Evolutionary conservation across 2,797 vertebrate species (phyloP).

Genomic region (Onychomys leucogaster): DNA sequence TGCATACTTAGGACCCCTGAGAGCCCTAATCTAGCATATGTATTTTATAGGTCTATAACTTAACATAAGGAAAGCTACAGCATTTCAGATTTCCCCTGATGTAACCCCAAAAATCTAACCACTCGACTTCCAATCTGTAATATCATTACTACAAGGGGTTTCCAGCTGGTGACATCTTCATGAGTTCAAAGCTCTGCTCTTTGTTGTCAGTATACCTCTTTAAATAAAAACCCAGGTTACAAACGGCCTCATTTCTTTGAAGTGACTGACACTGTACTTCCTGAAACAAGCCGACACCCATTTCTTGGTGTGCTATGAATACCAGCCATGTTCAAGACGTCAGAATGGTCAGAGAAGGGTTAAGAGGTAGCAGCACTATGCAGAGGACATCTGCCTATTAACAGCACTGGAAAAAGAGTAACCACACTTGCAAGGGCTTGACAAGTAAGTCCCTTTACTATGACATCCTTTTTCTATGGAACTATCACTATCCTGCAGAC

Average conservation of each 20-base stretch:
- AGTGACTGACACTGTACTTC: neutral
- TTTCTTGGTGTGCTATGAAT: neutral
- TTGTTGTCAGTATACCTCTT: neutral
- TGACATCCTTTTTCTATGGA: neutral
- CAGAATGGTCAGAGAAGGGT: rapidly evolving
- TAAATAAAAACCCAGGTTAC: neutral
- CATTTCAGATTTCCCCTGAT: neutral
- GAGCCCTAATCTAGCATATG: neutral
- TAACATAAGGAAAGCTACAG: neutral
- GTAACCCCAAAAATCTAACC: neutral
- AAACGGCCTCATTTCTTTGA: neutral
- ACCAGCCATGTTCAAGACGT: neutral
- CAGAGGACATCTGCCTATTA: neutral
- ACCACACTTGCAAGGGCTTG: too few species aligned
- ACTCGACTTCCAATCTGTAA: neutral
- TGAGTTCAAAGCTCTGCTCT: neutral
- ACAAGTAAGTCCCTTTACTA: neutral
- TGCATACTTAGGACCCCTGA: neutral
- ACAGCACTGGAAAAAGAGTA: neutral
- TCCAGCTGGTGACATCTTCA: neutral
- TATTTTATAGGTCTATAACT: neutral
- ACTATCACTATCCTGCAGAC: neutral
- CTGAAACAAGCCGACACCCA: neutral
- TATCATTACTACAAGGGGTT: neutral
- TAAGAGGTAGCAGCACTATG: neutral